phyloP scores from a whole-genome alignment of 2,888 invertebrate species.

The Leucozona laternaria region DNA sequence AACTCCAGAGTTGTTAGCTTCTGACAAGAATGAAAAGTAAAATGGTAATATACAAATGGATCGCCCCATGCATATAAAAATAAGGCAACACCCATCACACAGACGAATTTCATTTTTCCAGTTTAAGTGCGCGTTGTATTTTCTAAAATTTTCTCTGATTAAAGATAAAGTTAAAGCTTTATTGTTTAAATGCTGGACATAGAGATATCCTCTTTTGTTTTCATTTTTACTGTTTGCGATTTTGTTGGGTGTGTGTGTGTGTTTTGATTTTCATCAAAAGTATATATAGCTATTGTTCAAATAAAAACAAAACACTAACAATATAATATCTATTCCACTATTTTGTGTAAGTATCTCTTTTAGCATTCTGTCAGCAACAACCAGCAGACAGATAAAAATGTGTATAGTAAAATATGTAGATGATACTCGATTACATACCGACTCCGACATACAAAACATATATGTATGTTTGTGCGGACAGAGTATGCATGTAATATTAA shows the following conservation, averaged over 20 bases:
- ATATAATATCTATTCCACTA: no score
- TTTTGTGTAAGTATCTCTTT: no score
- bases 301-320: not conserved
- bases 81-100: constrained; percentile 37
- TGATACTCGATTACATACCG: no score
- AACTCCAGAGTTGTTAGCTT: not conserved
- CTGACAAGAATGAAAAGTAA: constrained; percentile 31
- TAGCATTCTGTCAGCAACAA: no score
- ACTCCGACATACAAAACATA: no score
- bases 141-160: constrained; percentile 48
- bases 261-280: not conserved
- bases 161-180: constrained; percentile 65
- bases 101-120: constrained; percentile 58
- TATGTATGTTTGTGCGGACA: no score
- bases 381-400: no score
- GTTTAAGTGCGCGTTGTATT: constrained; percentile 38
- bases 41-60: constrained; percentile 24
- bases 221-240: constrained; percentile 6
- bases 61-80: not conserved
- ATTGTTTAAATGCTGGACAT: constrained; percentile 48
- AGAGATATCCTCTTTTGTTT: constrained; percentile 17
- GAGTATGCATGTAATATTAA: no score
- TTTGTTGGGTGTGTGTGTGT: not conserved
- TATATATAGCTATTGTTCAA: not conserved
- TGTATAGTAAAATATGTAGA: no score